These are phyloP conservation scores for Balaeniceps rex DNA, from an alignment of 2,113 vertebrate species.

Conservation along the genomic window DNA sequence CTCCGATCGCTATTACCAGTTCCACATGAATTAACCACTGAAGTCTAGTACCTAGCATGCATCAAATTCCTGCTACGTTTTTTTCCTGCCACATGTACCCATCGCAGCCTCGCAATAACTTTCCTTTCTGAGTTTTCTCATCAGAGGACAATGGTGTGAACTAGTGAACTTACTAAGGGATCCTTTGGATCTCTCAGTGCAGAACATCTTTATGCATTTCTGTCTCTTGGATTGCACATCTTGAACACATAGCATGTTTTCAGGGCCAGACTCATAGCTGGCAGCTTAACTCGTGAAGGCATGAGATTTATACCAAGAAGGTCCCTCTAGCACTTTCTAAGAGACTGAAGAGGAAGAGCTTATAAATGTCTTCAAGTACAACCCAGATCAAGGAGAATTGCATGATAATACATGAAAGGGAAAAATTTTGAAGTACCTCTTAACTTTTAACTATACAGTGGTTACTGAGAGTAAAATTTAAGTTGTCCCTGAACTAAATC, in stretches of 20 bases:
- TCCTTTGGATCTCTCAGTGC: not conserved
- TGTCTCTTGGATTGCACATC: not conserved
- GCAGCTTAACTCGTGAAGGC: not conserved
- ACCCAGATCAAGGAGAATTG: not conserved
- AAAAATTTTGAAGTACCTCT: not conserved
- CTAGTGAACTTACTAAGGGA: not conserved
- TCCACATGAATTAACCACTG: not conserved
- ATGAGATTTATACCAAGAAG: not conserved
- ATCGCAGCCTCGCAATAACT: fast-evolving
- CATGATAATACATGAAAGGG: not conserved
- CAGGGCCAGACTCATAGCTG: not conserved
- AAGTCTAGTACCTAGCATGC: not conserved
- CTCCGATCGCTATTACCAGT: not conserved
- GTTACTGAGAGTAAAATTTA: not conserved
- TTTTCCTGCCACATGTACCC: fast-evolving
- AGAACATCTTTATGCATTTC: not conserved
- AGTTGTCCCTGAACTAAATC: not conserved
- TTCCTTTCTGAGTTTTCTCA: not conserved
- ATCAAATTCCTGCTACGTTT: not conserved
- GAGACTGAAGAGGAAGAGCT: not conserved
- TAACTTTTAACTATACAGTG: not conserved
- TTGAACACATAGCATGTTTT: not conserved
- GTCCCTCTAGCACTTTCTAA: not conserved
- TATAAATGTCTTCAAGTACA: not conserved
- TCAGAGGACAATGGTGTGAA: not conserved